Evolutionary conservation across 2,888 invertebrate genomes (phyloP), one percentile per base, ranked within the genome.

Genomic region (Hirtodrosophila duncani): DNA sequence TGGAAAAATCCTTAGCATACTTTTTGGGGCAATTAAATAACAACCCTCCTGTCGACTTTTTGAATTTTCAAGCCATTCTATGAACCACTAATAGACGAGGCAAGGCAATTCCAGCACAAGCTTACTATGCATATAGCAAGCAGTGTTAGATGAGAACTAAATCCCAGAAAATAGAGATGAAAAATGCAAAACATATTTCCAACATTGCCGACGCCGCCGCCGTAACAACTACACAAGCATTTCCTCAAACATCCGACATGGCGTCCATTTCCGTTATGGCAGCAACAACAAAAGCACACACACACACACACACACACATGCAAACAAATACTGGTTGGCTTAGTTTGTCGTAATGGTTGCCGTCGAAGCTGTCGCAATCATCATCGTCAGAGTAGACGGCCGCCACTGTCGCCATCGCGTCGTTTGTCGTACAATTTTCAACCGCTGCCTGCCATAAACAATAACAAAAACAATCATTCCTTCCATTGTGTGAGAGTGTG

Each of bases 201-300:
- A 59, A 50, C 71, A 70, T 50, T 70, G 58, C 34, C 45, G 70
- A 49, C 63, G 56, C 48, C 71, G 67, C 48, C 67, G 58, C 34
- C 45, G 70, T 49, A 49, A 66, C 53, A 78, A 57, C 71, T 50
- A 79, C 31, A 64, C 60, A 45, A 81, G 71, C 81, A 81, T 71
- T 81, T 75, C 65, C 81, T 67, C 59, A 52, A 56, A 59, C 80
- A 65, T 75, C 80, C 75, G 75, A 79, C 80, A 75, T 71, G 63
- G 56, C 68, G 65, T 75, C 77, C 75, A 81, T 75, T 75, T 75
- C 80, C 81, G 81, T 79, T 75, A 75, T 79, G 79, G 80, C 77
- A 81, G 62, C 66, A 71, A 63, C 45, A 39, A 62, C 48, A 36
- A 26, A 29, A 61, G 44, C 34, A 14, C 31, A 43, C 21, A 41